These are phyloP conservation scores for Amblyopsis hoosieri DNA, from an alignment of 2,797 vertebrate genomes.

Conservation along the genomic window DNA sequence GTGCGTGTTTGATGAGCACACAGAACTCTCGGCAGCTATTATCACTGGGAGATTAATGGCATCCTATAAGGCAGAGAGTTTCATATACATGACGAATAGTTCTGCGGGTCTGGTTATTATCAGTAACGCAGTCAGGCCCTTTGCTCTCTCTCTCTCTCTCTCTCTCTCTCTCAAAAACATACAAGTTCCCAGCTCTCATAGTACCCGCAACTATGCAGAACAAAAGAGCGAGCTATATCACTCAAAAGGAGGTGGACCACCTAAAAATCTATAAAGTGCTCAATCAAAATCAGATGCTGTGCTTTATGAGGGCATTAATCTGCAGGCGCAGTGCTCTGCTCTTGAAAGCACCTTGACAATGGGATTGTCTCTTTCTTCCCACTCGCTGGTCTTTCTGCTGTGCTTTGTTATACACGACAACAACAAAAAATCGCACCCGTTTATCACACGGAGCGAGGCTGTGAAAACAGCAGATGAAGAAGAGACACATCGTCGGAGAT, in stretches of 20 bases:
- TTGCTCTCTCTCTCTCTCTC: slow-evolving; percentile 25
- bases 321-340: slow-evolving; percentile 68
- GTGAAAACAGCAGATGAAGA: slow-evolving; percentile 26
- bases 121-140: slow-evolving; percentile 41
- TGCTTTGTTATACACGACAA: slow-evolving; percentile 65
- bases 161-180: slow-evolving; percentile 26
- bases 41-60: slow-evolving; percentile 34
- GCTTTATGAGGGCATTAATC: slow-evolving; percentile 81
- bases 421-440: slow-evolving; percentile 62
- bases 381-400: slow-evolving; percentile 51
- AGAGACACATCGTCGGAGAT: slow-evolving; percentile 56
- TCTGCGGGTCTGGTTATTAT: slow-evolving; percentile 50
- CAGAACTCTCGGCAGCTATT: slow-evolving; percentile 34
- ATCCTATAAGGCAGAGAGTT: slow-evolving; percentile 43
- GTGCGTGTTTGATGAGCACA: slow-evolving; percentile 4
- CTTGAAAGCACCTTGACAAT: slow-evolving; percentile 80
- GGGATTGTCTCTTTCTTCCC: slow-evolving; percentile 58
- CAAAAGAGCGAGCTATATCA: slow-evolving; percentile 74
- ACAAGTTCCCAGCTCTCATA: slow-evolving; percentile 14
- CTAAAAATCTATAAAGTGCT: slow-evolving; percentile 80
- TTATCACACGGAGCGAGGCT: slow-evolving; percentile 68
- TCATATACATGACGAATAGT: slow-evolving; percentile 51
- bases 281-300: slow-evolving; percentile 77
- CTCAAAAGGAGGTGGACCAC: slow-evolving; percentile 69
- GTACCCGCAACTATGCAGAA: slow-evolving; percentile 63